Conservation (phyloP, 2,797 vertebrate genomes). For the Malurus leucopterus region DNA sequence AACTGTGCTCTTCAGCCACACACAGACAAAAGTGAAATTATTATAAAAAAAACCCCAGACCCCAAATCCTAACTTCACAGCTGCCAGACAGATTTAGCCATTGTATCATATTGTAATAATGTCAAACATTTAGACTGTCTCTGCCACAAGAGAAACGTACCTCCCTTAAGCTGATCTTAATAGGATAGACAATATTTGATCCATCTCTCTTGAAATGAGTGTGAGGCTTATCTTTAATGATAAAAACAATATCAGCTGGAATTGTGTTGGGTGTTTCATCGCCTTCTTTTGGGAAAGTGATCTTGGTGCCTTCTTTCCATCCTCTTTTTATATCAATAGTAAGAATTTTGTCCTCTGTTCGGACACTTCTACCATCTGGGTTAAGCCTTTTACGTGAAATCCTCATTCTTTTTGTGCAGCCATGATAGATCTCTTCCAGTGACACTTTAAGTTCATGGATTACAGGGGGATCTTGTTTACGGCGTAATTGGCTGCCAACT, state of each 20-base stretch:
- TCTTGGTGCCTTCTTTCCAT: constrained; percentile 99
- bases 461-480: constrained; percentile 94
- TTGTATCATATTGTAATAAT: rapidly evolving
- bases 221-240: constrained; percentile 98
- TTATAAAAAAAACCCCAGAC: neutral
- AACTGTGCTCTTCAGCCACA: neutral
- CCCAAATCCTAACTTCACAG: neutral
- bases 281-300: constrained; percentile 95
- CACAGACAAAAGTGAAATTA: neutral
- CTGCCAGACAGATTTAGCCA: neutral
- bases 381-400: constrained; percentile 95
- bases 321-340: constrained; percentile 96
- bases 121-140: neutral
- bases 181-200: constrained; percentile 93
- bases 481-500: constrained; percentile 82
- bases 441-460: constrained; percentile 94
- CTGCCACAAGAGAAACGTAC: constrained; percentile 71
- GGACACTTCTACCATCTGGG: constrained; percentile 89
- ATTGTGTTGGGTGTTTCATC: constrained; percentile 91
- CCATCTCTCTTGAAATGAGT: constrained; percentile 93
- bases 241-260: constrained; percentile 95
- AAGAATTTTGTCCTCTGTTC: constrained; percentile 95
- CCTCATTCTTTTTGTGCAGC: constrained; percentile 96
- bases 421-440: constrained; percentile 94
- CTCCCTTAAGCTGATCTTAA: constrained; percentile 92